Percentiles rank a stretch among this genome's conserved stretches.
phyloP scores from a whole-genome alignment of 23 tunicate species.

The Corella eumyota region DNA sequence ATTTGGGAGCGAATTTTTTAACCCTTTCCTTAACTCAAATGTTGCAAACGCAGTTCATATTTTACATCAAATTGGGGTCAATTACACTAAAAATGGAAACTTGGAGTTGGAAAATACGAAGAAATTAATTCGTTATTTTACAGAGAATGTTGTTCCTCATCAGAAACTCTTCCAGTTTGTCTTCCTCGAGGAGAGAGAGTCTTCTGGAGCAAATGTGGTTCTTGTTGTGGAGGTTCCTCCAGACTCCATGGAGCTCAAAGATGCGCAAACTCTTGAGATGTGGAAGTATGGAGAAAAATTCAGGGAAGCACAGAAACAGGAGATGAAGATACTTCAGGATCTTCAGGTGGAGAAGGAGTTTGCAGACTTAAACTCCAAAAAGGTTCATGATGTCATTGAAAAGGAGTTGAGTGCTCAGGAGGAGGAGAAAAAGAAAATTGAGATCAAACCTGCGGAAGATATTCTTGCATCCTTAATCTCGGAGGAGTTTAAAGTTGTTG shows the following conservation, averaged over 20 bases:
- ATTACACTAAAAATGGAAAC: conserved; percentile 17
- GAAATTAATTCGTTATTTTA: conserved; percentile 22
- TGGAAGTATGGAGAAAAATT: conserved; percentile 40
- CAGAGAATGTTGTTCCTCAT: conserved; percentile 32
- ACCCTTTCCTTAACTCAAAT: background rate
- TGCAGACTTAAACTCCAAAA: background rate
- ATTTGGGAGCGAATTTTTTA: conserved; percentile 41
- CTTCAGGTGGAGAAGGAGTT: conserved; percentile 2
- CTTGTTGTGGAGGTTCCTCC: conserved; percentile 44
- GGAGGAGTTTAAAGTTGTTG: conserved; percentile 18
- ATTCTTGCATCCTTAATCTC: conserved; percentile 40
- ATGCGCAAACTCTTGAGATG: conserved; percentile 34
- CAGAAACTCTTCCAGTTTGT: conserved; percentile 71
- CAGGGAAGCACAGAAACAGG: conserved; percentile 13
- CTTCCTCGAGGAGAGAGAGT: conserved; percentile 35
- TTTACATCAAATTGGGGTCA: conserved; percentile 10
- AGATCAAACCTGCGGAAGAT: conserved; percentile 24
- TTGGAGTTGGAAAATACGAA: conserved; percentile 34
- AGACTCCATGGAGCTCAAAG: conserved; percentile 10
- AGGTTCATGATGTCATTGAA: background rate
- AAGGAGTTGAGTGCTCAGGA: background rate
- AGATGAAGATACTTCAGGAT: conserved; percentile 6
- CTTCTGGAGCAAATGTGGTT: background rate
- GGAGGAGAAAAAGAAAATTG: conserved; percentile 13
- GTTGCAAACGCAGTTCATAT: conserved; percentile 25